These are phyloP conservation scores for Vulpes lagopus DNA, from an alignment of 2,113 vertebrate genomes.

Conservation along the genomic window DNA sequence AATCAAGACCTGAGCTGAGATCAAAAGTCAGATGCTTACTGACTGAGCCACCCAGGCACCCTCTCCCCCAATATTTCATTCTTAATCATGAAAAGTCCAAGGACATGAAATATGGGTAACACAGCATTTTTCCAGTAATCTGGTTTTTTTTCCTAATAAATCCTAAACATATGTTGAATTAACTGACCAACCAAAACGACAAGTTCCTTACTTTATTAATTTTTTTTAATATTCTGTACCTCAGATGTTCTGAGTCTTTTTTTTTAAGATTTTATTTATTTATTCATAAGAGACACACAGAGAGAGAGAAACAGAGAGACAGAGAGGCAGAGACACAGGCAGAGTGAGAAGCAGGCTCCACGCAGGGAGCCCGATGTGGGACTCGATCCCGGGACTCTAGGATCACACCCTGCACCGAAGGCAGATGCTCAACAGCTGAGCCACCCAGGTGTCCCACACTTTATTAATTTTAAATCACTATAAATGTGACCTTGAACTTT, in stretches of 20 bases:
- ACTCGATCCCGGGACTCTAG: too few relatives aligned
- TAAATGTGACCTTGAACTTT: neutral
- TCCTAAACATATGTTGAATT: neutral
- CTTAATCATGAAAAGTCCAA: neutral
- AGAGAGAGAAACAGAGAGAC: too few relatives aligned
- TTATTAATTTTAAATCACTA: neutral
- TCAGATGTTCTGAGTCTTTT: too few relatives aligned
- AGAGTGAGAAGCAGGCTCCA: too few relatives aligned
- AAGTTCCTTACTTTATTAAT: slow-evolving; percentile 38
- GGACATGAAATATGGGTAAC: neutral
- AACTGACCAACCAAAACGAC: neutral
- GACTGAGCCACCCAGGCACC: neutral
- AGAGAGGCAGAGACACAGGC: too few relatives aligned
- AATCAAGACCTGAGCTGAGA: neutral
- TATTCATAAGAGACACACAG: too few relatives aligned
- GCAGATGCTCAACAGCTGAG: too few relatives aligned
- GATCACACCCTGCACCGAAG: too few relatives aligned
- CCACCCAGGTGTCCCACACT: neutral
- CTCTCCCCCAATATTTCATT: neutral
- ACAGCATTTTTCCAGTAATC: neutral
- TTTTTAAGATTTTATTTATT: too few relatives aligned
- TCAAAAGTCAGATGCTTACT: neutral
- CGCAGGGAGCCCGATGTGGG: too few relatives aligned
- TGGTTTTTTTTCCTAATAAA: neutral
- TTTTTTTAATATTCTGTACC: too few relatives aligned